A percentile compares a stretch with the other conserved stretches of the same genome.
These are phyloP conservation scores for Terrapene triunguis DNA, from an alignment of 2,113 vertebrate genomes.

Conservation along the genomic window DNA sequence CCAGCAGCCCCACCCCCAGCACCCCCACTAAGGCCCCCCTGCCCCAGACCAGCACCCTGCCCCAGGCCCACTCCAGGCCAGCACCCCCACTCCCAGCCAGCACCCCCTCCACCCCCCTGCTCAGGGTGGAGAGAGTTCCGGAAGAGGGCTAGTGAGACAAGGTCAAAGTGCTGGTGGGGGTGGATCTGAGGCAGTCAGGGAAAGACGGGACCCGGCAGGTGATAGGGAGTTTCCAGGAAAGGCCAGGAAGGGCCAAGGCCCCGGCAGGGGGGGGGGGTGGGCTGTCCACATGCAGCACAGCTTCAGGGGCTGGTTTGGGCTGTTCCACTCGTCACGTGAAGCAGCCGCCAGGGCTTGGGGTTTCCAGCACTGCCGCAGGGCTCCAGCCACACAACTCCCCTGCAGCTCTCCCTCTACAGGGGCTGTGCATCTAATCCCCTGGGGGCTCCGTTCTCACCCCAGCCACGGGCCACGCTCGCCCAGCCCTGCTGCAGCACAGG, in stretches of 20 bases:
- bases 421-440: not conserved
- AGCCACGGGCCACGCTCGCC: not conserved
- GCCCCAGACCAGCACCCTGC: rapidly evolving
- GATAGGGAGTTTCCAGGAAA: not conserved
- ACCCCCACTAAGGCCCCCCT: rapidly evolving
- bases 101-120: too few species aligned
- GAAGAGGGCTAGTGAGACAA: not conserved
- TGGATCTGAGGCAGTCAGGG: rapidly evolving
- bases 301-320: not conserved
- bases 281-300: too few species aligned
- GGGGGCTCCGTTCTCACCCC: too few species aligned
- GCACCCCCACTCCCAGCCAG: too few species aligned
- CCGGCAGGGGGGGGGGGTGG: rapidly evolving
- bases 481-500: too few species aligned
- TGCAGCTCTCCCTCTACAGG: not conserved
- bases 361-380: not conserved
- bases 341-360: not conserved
- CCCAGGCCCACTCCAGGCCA: too few species aligned
- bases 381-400: not conserved
- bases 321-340: too few species aligned
- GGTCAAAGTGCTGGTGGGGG: not conserved
- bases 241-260: rapidly evolving
- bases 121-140: not conserved
- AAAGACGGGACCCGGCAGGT: rapidly evolving
- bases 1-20: too few species aligned